Evolutionary conservation across 1,140 invertebrate genomes (phyloP), one percentile per base, ranked within the genome.

Genomic region (Pachypeltis micranthus): DNA sequence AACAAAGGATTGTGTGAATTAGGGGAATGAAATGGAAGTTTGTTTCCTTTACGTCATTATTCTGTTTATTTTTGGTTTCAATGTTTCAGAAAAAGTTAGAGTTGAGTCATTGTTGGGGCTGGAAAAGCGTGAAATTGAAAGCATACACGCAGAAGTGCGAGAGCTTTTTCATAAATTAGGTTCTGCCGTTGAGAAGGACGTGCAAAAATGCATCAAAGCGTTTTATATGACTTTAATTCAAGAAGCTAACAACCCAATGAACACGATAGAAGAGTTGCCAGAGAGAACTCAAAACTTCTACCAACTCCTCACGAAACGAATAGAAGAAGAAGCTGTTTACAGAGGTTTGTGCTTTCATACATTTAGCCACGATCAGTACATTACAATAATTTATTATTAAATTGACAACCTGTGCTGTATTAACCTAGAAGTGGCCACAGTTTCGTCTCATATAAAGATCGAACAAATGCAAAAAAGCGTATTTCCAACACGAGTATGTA

Each of bases 281-380:
- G 92, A 96, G 70, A 77, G 86, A 23, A 85, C 93, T 27, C 93
- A 97, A 74, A 87, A 91, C 70, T 93, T 92, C 71, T 98, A 98
- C 75, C 85, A 88, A 74, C 78, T 81, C 47, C 86, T 93, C 73
- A 80, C 80, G 58, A 87, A 89, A 67, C 79, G 85, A 68, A 80
- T 90, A 75, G 83, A 89, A 69, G 83, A 79, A n/a, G 79, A 82
- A 69, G 64, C 74, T 19, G 77, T 83, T 73, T 95, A 87, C 76
- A 77, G 83, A 75, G 82, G 83, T 84, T 74, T 69, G 64, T 14
- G 47, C 47, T n/a, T n/a, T n/a, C n/a, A n/a, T n/a, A n/a, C n/a
- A n/a, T n/a, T n/a, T n/a, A n/a, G n/a, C n/a, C n/a, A n/a, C n/a
- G n/a, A n/a, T n/a, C n/a, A n/a, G n/a, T n/a, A n/a, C n/a, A n/a